A percentile compares a stretch with the other conserved stretches of the same genome.
Conservation (phyloP, 1,140 invertebrate species). For the Magallana ariakensis region DNA sequence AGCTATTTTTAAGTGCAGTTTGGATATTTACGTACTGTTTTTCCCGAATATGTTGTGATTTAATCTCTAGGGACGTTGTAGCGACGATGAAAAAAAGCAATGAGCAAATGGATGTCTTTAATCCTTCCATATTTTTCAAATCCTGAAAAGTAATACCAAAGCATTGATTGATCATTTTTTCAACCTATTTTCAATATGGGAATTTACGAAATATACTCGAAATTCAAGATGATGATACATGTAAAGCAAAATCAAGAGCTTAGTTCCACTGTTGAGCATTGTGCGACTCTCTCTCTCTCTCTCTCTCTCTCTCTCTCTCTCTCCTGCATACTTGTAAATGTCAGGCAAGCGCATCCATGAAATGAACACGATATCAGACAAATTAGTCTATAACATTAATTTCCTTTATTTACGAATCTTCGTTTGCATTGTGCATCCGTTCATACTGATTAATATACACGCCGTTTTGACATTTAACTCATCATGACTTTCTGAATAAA, state of each 20-base stretch:
- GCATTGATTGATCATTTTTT: too few species aligned
- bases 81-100: slow-evolving; percentile 11
- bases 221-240: too few species aligned
- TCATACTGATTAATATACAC: slow-evolving; percentile 1
- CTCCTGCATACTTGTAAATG: too few species aligned
- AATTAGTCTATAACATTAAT: slow-evolving; percentile 2
- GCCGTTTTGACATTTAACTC: slow-evolving; percentile 17
- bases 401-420: not conserved
- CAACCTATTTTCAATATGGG: too few species aligned
- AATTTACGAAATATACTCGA: too few species aligned
- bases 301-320: too few species aligned
- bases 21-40: slow-evolving; percentile 9
- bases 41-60: slow-evolving; percentile 24
- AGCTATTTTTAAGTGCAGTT: too few species aligned
- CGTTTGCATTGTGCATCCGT: not conserved
- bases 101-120: not conserved
- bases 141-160: not conserved
- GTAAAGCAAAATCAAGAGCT: too few species aligned
- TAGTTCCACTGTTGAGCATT: too few species aligned
- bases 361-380: not conserved
- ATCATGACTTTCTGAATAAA: slow-evolving; percentile 21
- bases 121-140: slow-evolving; percentile 16
- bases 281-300: too few species aligned
- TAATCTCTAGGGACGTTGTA: slow-evolving; percentile 5
- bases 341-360: too few species aligned